phyloP scores from a whole-genome alignment of 2,888 invertebrate genomes.

The Clepsis dumicolana region DNA sequence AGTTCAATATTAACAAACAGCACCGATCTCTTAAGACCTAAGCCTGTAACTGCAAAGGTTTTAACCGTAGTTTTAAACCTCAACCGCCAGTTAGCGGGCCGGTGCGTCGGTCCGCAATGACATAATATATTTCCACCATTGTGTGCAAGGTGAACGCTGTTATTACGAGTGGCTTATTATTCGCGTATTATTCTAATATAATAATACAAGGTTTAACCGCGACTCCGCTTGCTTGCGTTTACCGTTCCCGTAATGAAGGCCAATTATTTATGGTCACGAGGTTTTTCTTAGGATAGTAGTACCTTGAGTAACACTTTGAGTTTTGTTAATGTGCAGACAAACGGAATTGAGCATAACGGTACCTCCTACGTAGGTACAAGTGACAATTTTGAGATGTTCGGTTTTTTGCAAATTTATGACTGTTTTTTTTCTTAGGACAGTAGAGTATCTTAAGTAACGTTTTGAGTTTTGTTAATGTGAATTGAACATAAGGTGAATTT shows the following conservation, averaged over 20 bases:
- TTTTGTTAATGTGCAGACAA: too few species aligned
- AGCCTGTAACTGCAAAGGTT: background rate
- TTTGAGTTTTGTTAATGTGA: too few species aligned
- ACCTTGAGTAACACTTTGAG: too few species aligned
- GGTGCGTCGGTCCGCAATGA: slow-evolving; percentile 57
- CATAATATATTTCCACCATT: slow-evolving; percentile 70
- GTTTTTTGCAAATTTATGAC: too few species aligned
- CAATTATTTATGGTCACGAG: slow-evolving; percentile 19
- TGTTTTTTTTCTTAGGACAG: too few species aligned
- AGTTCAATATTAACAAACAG: too few species aligned
- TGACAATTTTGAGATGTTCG: too few species aligned
- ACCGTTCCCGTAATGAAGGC: slow-evolving; percentile 35
- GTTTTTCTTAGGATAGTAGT: slow-evolving; percentile 1
- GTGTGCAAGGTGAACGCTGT: slow-evolving; percentile 67
- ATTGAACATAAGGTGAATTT: too few species aligned
- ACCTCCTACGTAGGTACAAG: too few species aligned
- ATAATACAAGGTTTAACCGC: slow-evolving; percentile 45
- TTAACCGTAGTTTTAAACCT: slow-evolving; percentile 16
- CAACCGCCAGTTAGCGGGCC: slow-evolving; percentile 12
- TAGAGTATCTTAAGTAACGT: too few species aligned
- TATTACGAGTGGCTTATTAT: slow-evolving; percentile 67
- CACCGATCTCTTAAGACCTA: too few species aligned
- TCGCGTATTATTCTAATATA: slow-evolving; percentile 60
- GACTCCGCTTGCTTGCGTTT: slow-evolving; percentile 29
- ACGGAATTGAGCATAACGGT: too few species aligned